Base-by-base conservation (phyloP, 2,797 vertebrate genomes). In the Onychomys torridus region DNA sequence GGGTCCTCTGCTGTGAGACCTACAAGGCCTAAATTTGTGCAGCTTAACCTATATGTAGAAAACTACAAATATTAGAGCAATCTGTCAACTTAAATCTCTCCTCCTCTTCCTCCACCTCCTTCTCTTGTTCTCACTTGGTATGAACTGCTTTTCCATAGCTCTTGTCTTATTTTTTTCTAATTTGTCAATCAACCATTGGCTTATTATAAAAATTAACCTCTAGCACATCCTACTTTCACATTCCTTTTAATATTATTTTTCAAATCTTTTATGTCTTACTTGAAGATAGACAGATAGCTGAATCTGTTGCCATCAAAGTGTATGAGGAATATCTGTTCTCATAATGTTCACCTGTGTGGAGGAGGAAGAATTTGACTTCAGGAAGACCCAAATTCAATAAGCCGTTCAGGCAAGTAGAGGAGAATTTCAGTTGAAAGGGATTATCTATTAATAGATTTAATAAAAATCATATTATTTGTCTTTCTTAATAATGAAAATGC, bases 171-270 rank as follows among this genome's bases (percentile, higher is more conserved):
- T 91, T 92, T 69, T 32, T 49, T 77, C 73, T 69, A 93, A 89
- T 4, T 55, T 93, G 55, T 85, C 90, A 85, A 55, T 82, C 25
- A 87, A 17, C 25, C 11, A 23, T 34, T 71, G 46, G 6, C 37
- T 86, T 61, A 69, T 89, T 87, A 86, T 32, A 91, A 96, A 94
- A 86, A 75, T 59, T 78, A 91, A 75, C 23, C n/a, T 82, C 67
- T 69, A 19, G 81, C 37, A 78, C 81, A 63, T 90, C 32, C 21
- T 25, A 91, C 52, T 32, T 95, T 95, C n/a, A 46, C 27, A 43
- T 93, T 86, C 40, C 90, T 91, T 61, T 67, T 65, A 55, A 55
- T 19, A 12, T 37, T 59, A 52, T 73, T 63, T 73, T 34, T 29
- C n/a, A 49, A 90, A 57, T 57, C 34, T 84, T n/a, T 67, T 43